Conservation (phyloP, 2,797 vertebrate species). For the Ptychadena robeensis region DNA sequence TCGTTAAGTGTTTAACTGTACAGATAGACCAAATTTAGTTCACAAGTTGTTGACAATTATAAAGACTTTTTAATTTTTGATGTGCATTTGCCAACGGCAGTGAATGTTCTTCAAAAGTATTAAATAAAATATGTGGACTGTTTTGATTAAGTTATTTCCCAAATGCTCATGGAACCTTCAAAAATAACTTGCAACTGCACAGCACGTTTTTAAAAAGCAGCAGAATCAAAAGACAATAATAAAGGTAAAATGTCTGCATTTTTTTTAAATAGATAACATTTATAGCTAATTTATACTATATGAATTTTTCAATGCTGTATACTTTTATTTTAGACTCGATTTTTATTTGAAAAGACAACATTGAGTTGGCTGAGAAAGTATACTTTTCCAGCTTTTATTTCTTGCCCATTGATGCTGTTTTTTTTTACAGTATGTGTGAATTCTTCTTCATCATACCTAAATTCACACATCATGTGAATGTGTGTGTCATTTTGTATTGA, state of each 20-base stretch:
- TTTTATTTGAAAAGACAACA: neutral
- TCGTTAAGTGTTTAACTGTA: neutral
- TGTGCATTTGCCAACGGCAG: slow-evolving; percentile 52
- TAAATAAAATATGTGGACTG: slow-evolving; percentile 54
- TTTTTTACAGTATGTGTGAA: too few species aligned
- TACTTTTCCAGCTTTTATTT: too few species aligned
- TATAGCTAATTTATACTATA: neutral
- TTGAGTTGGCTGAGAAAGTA: too few species aligned
- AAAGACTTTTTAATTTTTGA: slow-evolving; percentile 48
- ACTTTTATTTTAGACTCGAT: neutral
- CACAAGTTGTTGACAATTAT: slow-evolving; percentile 54
- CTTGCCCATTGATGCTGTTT: too few species aligned
- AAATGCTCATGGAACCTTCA: slow-evolving; percentile 49
- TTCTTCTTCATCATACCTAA: too few species aligned
- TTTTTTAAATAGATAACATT: neutral
- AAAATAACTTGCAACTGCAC: slow-evolving; percentile 12
- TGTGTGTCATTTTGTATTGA: too few species aligned
- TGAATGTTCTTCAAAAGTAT: slow-evolving; percentile 48
- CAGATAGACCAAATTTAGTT: slow-evolving; percentile 39
- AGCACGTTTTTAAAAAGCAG: neutral
- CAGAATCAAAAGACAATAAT: slow-evolving; percentile 16
- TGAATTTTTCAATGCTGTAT: neutral
- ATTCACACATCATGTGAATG: too few species aligned
- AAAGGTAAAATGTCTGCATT: neutral
- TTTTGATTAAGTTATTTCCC: slow-evolving; percentile 58